Conservation (phyloP, 2,797 vertebrate genomes). For the Tauraco hartlaubi region DNA sequence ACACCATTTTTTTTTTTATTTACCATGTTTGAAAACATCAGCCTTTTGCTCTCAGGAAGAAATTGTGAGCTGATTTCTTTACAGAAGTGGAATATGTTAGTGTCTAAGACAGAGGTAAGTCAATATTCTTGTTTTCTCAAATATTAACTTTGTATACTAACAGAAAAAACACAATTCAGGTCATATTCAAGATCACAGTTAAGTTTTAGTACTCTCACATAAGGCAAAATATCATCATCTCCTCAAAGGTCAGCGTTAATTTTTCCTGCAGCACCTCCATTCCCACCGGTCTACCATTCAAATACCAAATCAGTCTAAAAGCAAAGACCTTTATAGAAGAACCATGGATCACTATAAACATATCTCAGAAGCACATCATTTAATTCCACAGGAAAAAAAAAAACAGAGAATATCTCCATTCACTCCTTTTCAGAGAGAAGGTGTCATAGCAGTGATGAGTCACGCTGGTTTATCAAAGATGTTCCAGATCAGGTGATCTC, state of each 20-base stretch:
- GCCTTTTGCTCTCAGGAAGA: not conserved
- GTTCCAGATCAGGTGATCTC: not conserved
- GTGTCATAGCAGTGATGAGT: not conserved
- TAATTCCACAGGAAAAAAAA: not conserved
- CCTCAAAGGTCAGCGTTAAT: not conserved
- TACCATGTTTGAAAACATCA: not conserved
- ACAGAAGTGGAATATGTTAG: fast-evolving
- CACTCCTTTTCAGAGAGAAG: not conserved
- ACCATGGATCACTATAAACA: not conserved
- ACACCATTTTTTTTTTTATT: not conserved
- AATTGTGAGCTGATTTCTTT: not conserved
- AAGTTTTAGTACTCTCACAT: not conserved
- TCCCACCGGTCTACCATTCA: not conserved
- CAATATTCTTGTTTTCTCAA: not conserved
- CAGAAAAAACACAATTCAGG: not conserved
- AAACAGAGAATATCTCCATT: not conserved
- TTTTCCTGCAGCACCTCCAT: not conserved
- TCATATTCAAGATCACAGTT: not conserved
- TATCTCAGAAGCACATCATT: not conserved
- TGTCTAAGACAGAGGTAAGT: not conserved
- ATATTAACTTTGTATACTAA: not conserved
- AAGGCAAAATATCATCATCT: not conserved
- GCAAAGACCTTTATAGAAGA: not conserved
- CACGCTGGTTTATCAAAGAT: not conserved
- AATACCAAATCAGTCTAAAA: not conserved